Evolutionary conservation across 2,797 vertebrate genomes (phyloP).

Genomic region (Loriculus beryllinus): DNA sequence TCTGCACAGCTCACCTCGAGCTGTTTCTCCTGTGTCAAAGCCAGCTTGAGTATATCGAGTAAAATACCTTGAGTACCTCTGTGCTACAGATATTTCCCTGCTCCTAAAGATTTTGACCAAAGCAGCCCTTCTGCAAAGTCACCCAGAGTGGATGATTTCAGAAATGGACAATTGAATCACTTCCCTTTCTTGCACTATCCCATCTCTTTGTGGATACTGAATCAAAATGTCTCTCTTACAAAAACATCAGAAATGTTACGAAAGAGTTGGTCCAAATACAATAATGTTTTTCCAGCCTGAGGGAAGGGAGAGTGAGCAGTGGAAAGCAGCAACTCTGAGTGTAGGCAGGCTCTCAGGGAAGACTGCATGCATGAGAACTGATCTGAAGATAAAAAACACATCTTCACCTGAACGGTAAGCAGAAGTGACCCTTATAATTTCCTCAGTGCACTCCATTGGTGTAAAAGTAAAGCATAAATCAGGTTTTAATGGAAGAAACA

Average conservation of each 20-base stretch:
- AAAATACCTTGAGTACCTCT: not conserved
- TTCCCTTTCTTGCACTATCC: not conserved
- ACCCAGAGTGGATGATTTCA: not conserved
- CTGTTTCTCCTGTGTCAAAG: not conserved
- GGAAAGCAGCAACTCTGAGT: not conserved
- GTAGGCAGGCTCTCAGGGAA: not conserved
- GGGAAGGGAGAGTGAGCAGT: not conserved
- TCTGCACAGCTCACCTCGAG: not conserved
- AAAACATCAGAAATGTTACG: not conserved
- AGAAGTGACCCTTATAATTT: not conserved
- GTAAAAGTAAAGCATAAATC: not conserved
- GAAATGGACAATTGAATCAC: not conserved
- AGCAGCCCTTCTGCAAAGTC: not conserved
- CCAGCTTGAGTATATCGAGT: not conserved
- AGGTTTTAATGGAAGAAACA: constrained; percentile 8
- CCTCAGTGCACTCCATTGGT: not conserved
- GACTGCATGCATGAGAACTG: not conserved
- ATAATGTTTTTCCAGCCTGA: not conserved
- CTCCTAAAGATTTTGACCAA: not conserved
- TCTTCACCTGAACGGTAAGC: not conserved
- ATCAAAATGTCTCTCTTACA: not conserved
- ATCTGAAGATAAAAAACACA: not conserved
- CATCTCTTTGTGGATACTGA: not conserved
- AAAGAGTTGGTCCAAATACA: not conserved
- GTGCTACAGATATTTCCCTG: not conserved